Percentiles rank a stretch among this genome's conserved stretches.
These are phyloP conservation scores for Odontamblyopus rebecca DNA, from an alignment of 2,797 vertebrate species.

Conservation along the genomic window DNA sequence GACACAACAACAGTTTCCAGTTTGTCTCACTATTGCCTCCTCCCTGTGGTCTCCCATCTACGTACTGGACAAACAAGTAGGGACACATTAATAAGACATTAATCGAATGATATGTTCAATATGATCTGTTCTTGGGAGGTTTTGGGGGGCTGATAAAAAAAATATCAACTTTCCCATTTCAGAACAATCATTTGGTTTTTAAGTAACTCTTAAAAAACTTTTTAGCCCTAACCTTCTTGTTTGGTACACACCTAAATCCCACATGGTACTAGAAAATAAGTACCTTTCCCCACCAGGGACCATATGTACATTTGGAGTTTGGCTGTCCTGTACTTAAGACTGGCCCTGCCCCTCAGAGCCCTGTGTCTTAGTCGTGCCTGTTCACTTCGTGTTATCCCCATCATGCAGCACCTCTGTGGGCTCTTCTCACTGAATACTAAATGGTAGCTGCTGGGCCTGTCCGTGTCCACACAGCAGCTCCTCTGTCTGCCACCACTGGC, in stretches of 20 bases:
- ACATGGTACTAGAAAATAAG: slow-evolving; percentile 24
- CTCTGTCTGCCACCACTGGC: slow-evolving; percentile 26
- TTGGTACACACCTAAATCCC: slow-evolving; percentile 3
- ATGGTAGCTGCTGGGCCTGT: slow-evolving; percentile 39
- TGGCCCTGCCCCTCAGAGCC: slow-evolving; percentile 36
- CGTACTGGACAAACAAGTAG: no score
- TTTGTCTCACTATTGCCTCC: no score
- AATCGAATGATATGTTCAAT: no score
- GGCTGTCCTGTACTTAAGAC: slow-evolving; percentile 19
- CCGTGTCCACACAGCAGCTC: slow-evolving; percentile 30
- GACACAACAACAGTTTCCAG: no score
- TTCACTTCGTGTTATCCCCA: slow-evolving; percentile 36
- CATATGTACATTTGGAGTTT: slow-evolving; percentile 22
- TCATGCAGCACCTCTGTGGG: slow-evolving; percentile 26
- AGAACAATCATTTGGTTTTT: no score
- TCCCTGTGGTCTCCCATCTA: no score
- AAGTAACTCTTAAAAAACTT: not conserved
- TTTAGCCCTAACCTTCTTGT: not conserved
- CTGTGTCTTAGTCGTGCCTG: slow-evolving; percentile 35
- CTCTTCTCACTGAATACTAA: slow-evolving; percentile 48
- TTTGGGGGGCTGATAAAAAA: no score
- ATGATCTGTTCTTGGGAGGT: no score
- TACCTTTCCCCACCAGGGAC: slow-evolving; percentile 10
- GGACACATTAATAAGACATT: no score
- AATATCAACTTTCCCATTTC: no score